Conservation (phyloP, 1,140 invertebrate genomes). For the Tetramorium simillimum region DNA sequence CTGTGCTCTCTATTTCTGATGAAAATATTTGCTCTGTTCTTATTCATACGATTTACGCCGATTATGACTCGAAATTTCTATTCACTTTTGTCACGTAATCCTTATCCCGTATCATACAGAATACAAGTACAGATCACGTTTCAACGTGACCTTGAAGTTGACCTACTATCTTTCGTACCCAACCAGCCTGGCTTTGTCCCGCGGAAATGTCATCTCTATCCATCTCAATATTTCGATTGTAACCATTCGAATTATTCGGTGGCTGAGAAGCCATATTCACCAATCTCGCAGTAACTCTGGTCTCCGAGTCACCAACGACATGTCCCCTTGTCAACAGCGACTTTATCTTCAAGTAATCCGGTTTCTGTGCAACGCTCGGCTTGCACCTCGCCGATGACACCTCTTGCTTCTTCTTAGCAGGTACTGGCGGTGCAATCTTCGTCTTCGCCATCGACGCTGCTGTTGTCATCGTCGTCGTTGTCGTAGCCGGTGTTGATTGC, state of each 20-base stretch:
- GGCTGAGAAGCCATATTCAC: neutral
- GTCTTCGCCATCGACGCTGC: constrained; percentile 27
- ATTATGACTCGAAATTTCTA: neutral
- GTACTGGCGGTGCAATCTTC: constrained; percentile 81
- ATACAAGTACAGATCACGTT: constrained; percentile 65
- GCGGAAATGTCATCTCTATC: constrained; percentile 80
- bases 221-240: constrained; percentile 41
- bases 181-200: constrained; percentile 83
- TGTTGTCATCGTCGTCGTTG: constrained; percentile 23
- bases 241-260: constrained; percentile 7
- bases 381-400: constrained; percentile 44
- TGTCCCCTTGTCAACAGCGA: constrained; percentile 38
- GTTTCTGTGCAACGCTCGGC: constrained; percentile 77
- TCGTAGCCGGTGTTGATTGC: constrained; percentile 20
- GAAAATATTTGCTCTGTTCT: constrained; percentile 4
- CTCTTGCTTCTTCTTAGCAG: constrained; percentile 75
- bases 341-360: constrained; percentile 74
- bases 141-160: constrained; percentile 82
- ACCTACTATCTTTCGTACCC: constrained; percentile 84
- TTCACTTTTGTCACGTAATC: neutral
- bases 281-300: constrained; percentile 11
- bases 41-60: neutral
- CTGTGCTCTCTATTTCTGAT: neutral
- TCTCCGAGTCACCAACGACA: neutral
- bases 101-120: neutral